Evolutionary conservation across 2,113 vertebrate species (phyloP).

Genomic region (Orycteropus afer): DNA sequence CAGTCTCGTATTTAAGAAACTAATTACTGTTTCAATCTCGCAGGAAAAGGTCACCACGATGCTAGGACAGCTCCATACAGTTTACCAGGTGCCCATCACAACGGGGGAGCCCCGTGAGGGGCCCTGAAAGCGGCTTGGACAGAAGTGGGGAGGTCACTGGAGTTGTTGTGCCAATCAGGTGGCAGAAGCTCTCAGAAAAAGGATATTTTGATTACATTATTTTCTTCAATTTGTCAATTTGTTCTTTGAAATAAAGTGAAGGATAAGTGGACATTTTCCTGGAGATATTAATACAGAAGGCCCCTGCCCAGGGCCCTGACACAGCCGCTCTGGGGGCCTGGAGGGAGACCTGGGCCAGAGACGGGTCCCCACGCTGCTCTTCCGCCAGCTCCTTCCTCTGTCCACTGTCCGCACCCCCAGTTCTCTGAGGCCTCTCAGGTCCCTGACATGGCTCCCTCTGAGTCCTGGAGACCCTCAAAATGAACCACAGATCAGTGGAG

Average conservation of each 20-base stretch:
- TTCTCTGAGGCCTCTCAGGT: background rate
- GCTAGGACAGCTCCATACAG: background rate
- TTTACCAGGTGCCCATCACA: background rate
- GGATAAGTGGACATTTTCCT: background rate
- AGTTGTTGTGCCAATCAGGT: background rate
- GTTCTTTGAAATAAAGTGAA: background rate
- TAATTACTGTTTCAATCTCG: background rate
- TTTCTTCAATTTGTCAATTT: background rate
- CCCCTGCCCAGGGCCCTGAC: background rate
- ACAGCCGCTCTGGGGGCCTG: background rate
- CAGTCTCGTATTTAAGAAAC: background rate
- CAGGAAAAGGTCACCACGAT: background rate
- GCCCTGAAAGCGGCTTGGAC: background rate
- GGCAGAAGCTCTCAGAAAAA: background rate
- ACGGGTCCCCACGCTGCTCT: background rate
- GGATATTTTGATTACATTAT: background rate
- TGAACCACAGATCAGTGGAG: background rate
- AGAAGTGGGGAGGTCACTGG: background rate
- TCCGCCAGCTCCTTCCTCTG: background rate
- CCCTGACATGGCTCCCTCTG: background rate
- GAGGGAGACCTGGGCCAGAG: background rate
- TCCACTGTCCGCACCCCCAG: background rate
- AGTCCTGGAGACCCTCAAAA: background rate
- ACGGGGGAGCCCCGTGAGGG: background rate
- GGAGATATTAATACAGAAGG: background rate